A percentile compares a stretch with the other conserved stretches of the same genome.
These are phyloP conservation scores for Helleia helle DNA, from an alignment of 2,888 invertebrate genomes.

Conservation along the genomic window DNA sequence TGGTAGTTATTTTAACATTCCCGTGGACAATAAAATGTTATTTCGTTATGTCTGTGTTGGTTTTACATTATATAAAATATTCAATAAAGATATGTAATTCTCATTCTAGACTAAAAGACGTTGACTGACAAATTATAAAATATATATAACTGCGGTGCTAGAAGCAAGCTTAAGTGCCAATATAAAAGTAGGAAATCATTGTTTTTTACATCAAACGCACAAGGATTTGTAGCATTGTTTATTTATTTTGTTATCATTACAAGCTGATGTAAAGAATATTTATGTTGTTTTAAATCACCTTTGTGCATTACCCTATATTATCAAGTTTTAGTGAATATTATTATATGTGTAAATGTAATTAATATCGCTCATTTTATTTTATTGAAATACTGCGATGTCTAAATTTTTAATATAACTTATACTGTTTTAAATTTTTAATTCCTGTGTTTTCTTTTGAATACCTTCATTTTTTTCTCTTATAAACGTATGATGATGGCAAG, in stretches of 20 bases:
- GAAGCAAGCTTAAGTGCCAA: slow-evolving; percentile 4
- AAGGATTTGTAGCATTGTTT: not conserved
- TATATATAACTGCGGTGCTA: slow-evolving; percentile 2
- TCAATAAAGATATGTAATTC: too few relatives aligned
- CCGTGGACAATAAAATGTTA: slow-evolving; percentile 39
- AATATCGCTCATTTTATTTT: too few relatives aligned
- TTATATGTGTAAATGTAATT: too few relatives aligned
- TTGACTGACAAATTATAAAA: not conserved
- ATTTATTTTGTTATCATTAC: not conserved
- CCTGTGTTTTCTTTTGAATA: slow-evolving; percentile 18
- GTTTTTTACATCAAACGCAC: not conserved
- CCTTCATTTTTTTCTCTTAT: too few relatives aligned
- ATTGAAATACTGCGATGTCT: too few relatives aligned
- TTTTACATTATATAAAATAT: not conserved
- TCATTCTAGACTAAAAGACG: slow-evolving; percentile 13
- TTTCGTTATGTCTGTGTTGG: slow-evolving; percentile 39
- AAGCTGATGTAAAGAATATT: not conserved
- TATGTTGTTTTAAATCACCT: too few relatives aligned
- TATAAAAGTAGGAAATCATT: not conserved
- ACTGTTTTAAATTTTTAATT: slow-evolving; percentile 32
- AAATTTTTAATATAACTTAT: slow-evolving; percentile 45
- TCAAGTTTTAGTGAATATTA: too few relatives aligned
- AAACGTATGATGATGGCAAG: too few relatives aligned
- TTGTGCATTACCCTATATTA: too few relatives aligned
- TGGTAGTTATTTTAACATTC: slow-evolving; percentile 32